Evolutionary conservation across 2,797 vertebrate species (phyloP).

Genomic region (Morelia viridis): DNA sequence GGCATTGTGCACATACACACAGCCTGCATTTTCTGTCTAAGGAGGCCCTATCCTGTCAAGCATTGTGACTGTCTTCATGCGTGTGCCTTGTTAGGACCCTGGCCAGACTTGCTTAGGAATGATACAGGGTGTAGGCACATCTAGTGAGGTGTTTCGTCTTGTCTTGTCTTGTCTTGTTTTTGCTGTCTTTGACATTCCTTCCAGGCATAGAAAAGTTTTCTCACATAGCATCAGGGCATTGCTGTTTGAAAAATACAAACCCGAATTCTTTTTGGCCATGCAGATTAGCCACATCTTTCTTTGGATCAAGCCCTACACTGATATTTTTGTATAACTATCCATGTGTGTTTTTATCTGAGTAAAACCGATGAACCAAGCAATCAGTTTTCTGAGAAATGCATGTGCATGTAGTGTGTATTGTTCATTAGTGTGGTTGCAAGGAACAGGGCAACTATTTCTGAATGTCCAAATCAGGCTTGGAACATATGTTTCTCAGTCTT

Average conservation of each 20-base stretch:
- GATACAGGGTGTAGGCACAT: background rate
- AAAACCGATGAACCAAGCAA: conserved; percentile 20
- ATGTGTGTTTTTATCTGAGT: background rate
- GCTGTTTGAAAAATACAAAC: background rate
- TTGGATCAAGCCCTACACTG: background rate
- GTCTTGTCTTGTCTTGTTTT: background rate
- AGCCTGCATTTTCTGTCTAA: background rate
- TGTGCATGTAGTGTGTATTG: background rate
- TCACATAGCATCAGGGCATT: background rate
- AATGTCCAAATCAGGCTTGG: background rate
- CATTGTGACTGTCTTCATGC: background rate
- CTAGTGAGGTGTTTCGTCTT: no score
- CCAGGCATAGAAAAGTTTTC: background rate
- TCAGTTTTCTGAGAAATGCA: conserved; percentile 26
- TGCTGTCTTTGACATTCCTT: background rate
- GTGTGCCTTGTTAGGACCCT: background rate
- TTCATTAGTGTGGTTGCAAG: background rate
- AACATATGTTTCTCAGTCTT: background rate
- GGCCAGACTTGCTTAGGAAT: background rate
- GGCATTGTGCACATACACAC: background rate
- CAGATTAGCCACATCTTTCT: background rate
- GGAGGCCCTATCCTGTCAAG: background rate
- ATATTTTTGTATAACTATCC: background rate
- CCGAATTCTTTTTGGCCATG: no score
- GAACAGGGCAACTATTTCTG: background rate